Evolutionary conservation across 2,888 invertebrate genomes (phyloP), one percentile per base, ranked within the genome.

Genomic region (Andrena camellia): DNA sequence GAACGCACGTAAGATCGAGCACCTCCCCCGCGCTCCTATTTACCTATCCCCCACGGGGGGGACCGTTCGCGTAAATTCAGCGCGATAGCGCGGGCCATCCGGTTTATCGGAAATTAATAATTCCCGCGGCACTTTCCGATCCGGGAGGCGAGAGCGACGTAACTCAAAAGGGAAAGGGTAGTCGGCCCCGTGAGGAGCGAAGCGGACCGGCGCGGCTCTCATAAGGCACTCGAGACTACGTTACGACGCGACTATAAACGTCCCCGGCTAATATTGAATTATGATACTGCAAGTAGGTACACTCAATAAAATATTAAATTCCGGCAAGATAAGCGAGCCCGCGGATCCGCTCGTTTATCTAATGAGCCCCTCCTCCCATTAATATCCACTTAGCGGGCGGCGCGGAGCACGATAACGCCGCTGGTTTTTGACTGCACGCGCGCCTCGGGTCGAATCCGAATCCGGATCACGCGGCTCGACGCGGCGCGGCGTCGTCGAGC

Each of bases 241-340:
- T 81, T 81, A 81, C 82, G 82, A 68, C 62, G 68, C 82, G 48
- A 42, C 68, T 68, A 68, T 81, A 81, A 81, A 81, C 82, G 73
- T 80, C 29, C 82, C 73, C 63, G 74, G 82, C 81, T 82, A 82
- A 83, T 83, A 83, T 83, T 82, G 83, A 83, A 57, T 83, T 82
- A 82, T 71, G 77, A 82, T 71, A 83, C 60, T 48, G 62, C 71
- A 70, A 70, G 83, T 70, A 57, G 69, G 83, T 54, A 71, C 71
- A 66, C 64, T 69, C 71, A 77, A 71, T 71, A 77, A 83, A 83
- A 82, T 77, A 77, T 83, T 62, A 77, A 83, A 83, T 83, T 77
- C 70, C 67, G 50, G 50, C 48, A 57, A 71, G 77, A 77, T 83
- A 83, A 70, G 67, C 64, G 52, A 29, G 26, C 8, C 52, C 50